phyloP scores from a whole-genome alignment of 2,113 vertebrate genomes.

The Oryzias woworae region DNA sequence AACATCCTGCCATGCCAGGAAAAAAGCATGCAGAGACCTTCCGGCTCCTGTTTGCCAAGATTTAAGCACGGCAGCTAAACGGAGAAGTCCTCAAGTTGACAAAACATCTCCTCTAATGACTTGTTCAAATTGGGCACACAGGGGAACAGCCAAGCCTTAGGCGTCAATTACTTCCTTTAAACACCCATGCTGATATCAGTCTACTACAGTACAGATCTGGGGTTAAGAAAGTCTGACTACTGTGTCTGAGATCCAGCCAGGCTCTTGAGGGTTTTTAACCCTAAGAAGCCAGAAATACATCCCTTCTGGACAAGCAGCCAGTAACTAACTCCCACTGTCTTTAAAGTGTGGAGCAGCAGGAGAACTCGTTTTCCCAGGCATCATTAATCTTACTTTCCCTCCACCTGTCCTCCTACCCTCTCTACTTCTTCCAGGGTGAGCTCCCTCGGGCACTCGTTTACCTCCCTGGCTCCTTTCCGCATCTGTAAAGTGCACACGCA shows the following conservation, averaged over 20 bases:
- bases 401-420: conserved; percentile 64
- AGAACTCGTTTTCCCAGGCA: conserved; percentile 64
- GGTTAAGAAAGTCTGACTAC: conserved; percentile 18
- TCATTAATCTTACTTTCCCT: conserved; percentile 78
- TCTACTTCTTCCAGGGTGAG: conserved; percentile 63
- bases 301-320: conserved; percentile 59
- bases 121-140: conserved; percentile 23
- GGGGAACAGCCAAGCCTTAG: conserved; percentile 17
- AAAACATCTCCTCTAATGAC: conserved; percentile 33
- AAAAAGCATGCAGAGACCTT: conserved; percentile 23
- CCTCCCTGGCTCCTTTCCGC: conserved; percentile 41
- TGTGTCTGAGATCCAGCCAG: conserved; percentile 18
- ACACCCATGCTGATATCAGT: conserved; percentile 35
- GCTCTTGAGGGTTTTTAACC: conserved; percentile 53
- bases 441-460: conserved; percentile 65
- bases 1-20: not conserved
- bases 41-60: conserved; percentile 23
- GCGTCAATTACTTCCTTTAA: conserved; percentile 41
- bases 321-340: conserved; percentile 69
- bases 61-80: conserved; percentile 28
- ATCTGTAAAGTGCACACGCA: conserved; percentile 24
- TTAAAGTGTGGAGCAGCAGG: conserved; percentile 64
- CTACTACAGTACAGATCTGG: conserved; percentile 17
- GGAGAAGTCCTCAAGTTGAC: conserved; percentile 39
- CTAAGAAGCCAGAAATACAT: conserved; percentile 41